Conservation (phyloP, 2,888 invertebrate species). For the Torymus auratus region DNA sequence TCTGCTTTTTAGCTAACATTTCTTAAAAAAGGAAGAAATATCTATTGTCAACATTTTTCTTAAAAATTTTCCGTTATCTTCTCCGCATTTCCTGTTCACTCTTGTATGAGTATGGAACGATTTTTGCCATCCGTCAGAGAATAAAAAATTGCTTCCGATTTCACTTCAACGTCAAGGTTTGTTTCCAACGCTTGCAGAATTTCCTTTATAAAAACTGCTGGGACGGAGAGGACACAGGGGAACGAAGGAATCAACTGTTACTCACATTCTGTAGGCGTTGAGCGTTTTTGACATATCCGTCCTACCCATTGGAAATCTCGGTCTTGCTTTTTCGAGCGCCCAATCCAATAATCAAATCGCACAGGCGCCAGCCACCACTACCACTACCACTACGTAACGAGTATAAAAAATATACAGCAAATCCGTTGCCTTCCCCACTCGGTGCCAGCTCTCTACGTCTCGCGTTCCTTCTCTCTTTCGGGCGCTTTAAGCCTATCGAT, state of each 20-base stretch:
- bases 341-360: not conserved
- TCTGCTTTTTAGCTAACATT: no score
- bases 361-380: not conserved
- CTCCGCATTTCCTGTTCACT: no score
- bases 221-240: not conserved
- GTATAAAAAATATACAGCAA: constrained; percentile 3
- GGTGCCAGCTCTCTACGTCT: not conserved
- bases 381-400: not conserved
- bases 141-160: no score
- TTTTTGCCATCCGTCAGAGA: no score
- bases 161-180: no score
- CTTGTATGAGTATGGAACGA: no score
- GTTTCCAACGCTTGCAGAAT: no score
- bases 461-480: not conserved
- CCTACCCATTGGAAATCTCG: constrained; percentile 74
- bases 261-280: constrained; percentile 94
- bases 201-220: not conserved
- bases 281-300: constrained; percentile 89
- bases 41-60: no score
- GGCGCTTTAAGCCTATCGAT: not conserved
- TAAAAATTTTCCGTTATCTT: no score
- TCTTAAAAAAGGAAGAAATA: no score
- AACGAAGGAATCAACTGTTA: constrained; percentile 70
- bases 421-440: not conserved
- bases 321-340: not conserved